Evolutionary conservation across 1,140 invertebrate genomes (phyloP), one percentile per base, ranked within the genome.

Genomic region (Antheraea mylitta): DNA sequence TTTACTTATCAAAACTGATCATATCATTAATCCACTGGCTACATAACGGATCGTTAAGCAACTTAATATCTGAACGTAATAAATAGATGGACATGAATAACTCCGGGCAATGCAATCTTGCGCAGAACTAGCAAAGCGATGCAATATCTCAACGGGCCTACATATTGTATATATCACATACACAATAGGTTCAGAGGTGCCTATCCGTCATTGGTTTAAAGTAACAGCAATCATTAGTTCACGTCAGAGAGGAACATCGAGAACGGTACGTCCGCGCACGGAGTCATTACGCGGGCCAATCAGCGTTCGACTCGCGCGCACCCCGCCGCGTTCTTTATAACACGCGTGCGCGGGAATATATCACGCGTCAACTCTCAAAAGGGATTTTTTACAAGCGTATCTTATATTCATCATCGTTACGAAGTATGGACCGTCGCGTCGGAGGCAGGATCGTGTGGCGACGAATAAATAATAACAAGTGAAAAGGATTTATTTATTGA

Each of bases 401-500:
- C 83, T 87, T 80, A 79, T 87, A 89, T 91, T 89, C 89, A 87
- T 91, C 89, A 91, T 91, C 89, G 89, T 91, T 91, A 91, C 71
- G 71, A 64, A 45, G 68, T 70, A 53, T n/a, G 11, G 5, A 53
- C 45, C 11, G 45, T 16, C 16, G 16, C 72, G 75, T 74, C 80
- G 75, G 78, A 80, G 78, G 77, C 79, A 75, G 79, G 76, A 70
- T 71, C 58, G 73, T 73, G 66, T 64, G 74, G 68, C 76, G 75
- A 67, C 72, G 79, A 81, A 85, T 82, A 85, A 82, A 82, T 77
- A 79, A 80, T 65, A 53, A 53, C 45, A 79, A 68, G 72, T 78
- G 78, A 75, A 80, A 81, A 78, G 68, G 72, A 77, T 74, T 81
- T 81, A 85, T 82, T 82, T 82, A 81, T 80, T 76, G 76, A 79